Conservation (phyloP, 1,140 invertebrate species). For the Orchesella cincta region DNA sequence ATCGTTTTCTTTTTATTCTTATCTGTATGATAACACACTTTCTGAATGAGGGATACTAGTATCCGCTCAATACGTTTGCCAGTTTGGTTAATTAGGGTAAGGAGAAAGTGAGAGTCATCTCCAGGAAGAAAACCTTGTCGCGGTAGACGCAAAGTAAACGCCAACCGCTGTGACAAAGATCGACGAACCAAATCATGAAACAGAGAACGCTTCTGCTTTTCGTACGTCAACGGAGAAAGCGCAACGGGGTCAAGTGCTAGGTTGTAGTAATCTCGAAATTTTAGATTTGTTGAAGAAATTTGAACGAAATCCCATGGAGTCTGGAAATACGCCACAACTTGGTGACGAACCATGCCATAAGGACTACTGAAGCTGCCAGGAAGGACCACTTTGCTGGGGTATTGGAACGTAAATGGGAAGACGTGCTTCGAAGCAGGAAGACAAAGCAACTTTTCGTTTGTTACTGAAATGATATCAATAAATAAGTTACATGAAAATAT, state of each 20-base stretch:
- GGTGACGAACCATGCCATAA: background rate
- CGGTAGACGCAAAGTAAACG: background rate
- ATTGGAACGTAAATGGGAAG: constrained; percentile 11
- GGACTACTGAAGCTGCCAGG: background rate
- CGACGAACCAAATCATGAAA: background rate
- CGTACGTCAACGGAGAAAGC: background rate
- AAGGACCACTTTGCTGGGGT: background rate
- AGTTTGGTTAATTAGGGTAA: background rate
- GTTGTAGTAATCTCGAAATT: constrained; percentile 12
- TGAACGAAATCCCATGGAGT: constrained; percentile 19
- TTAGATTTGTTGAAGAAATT: background rate
- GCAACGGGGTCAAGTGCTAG: constrained; percentile 2
- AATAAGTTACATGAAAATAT: background rate
- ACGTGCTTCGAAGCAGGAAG: constrained; percentile 26
- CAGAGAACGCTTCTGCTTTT: background rate
- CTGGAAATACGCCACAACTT: constrained; percentile 8
- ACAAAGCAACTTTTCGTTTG: background rate
- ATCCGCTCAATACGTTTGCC: background rate
- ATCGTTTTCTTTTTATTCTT: constrained; percentile 5
- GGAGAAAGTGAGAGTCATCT: background rate
- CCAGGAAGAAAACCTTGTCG: constrained; percentile 24
- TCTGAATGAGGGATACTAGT: constrained; percentile 7
- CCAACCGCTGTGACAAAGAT: background rate
- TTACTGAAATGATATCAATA: background rate
- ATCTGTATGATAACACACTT: background rate